These are phyloP conservation scores for Malacoraja senta DNA, from an alignment of 2,797 vertebrate species.

Conservation along the genomic window DNA sequence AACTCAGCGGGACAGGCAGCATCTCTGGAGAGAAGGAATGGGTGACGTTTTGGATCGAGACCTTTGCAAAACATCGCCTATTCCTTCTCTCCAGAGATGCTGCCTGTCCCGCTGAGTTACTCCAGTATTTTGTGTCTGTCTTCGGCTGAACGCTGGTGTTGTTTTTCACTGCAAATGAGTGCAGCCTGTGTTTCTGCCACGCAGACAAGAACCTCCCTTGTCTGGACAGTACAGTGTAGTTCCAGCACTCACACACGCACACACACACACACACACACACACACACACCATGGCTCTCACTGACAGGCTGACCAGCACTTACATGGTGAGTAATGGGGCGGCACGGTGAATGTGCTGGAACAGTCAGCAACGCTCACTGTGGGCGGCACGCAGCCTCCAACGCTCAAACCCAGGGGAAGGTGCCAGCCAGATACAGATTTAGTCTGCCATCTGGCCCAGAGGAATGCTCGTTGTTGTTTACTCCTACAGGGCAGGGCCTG, in stretches of 20 bases:
- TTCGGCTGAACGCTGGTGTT: neutral
- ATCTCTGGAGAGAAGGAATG: no score
- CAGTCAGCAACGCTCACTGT: neutral
- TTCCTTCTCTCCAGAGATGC: no score
- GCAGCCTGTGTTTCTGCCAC: neutral
- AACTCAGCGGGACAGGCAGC: no score
- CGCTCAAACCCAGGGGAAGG: neutral
- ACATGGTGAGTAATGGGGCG: conserved; percentile 7
- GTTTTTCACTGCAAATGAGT: conserved; percentile 8
- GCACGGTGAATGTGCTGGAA: neutral
- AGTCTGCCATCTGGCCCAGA: neutral
- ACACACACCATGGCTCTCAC: neutral
- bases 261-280: no score
- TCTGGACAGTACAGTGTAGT: neutral
- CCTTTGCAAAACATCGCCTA: no score
- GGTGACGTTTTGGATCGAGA: no score
- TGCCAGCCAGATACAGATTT: neutral
- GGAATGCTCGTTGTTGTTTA: neutral
- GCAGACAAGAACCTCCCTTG: conserved; percentile 18
- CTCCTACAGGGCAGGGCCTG: conserved; percentile 46
- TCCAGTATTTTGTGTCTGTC: no score
- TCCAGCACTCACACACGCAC: neutral
- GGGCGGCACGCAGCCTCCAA: neutral
- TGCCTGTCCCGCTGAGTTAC: no score
- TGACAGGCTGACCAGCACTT: neutral